Evolutionary conservation across 92 coral and sea anemone genomes (phyloP), one percentile per base, ranked within the genome.

Genomic region (Nematostella vectensis): DNA sequence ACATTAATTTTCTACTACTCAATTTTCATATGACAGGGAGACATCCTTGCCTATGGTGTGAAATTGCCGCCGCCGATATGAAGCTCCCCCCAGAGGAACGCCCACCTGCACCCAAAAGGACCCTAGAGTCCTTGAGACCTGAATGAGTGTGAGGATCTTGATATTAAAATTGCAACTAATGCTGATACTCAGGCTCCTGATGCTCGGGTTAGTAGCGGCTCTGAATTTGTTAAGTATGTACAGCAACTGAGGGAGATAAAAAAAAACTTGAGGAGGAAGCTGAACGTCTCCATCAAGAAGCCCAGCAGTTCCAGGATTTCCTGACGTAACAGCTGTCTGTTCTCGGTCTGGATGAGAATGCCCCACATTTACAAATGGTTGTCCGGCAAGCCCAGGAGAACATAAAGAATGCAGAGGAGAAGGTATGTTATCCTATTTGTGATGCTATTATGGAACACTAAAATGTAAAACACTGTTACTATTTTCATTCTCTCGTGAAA

Each of bases 231-330:
- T 27, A 25, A 11, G 48, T 29, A 23, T 20, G 25, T 20, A 11
- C 31, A 11, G 60, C 48, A 22, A 15, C 15, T 33, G 40, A 33
- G n/a, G n/a, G n/a, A n/a, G n/a, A n/a, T n/a, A n/a, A n/a, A n/a
- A n/a, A n/a, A n/a, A n/a, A n/a, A n/a, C n/a, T n/a, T n/a, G n/a
- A n/a, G n/a, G n/a, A n/a, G n/a, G n/a, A n/a, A n/a, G n/a, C n/a
- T n/a, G 39, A 28, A 17, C 38, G 33, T 6, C 55, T 48, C 17
- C 22, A 23, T 48, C 55, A 23, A 8, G 67, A 38, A 42, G 52
- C 49, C 44, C 48, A 38, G 24, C 50, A 63, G 50, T 42, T 51
- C 3, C 51, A 63, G 24, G 70, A 51, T 15, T 26, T 47, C 50
- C 1, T 50, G 16, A 36, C 49, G 4, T 63, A 49, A 2, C 69